These are phyloP conservation scores for Tenodera sinensis DNA, from an alignment of 2,888 invertebrate species.

Conservation along the genomic window DNA sequence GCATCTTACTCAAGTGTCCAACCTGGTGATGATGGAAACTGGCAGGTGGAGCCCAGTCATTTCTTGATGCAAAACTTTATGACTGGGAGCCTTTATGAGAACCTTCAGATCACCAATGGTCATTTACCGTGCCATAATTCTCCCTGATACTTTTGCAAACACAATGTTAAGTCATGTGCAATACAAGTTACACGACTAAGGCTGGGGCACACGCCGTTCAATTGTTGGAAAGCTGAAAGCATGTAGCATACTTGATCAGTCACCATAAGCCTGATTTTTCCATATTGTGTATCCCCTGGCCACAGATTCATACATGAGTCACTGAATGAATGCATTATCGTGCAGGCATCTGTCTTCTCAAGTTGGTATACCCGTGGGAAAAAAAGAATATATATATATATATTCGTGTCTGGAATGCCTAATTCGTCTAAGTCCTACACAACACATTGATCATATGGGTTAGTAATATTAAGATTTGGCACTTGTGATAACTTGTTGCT, in stretches of 20 bases:
- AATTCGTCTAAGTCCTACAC: too few relatives aligned
- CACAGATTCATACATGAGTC: not conserved
- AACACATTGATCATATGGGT: too few relatives aligned
- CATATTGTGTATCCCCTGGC: not conserved
- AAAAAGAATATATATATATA: too few relatives aligned
- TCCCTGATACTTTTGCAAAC: not conserved
- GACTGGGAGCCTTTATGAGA: too few relatives aligned
- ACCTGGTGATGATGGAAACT: too few relatives aligned
- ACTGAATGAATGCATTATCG: not conserved
- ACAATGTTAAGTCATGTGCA: not conserved
- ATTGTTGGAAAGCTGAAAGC: conserved; percentile 7
- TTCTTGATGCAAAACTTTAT: too few relatives aligned
- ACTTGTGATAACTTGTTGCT: too few relatives aligned
- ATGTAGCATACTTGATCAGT: conserved; percentile 1
- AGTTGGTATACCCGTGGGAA: too few relatives aligned
- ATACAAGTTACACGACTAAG: not conserved
- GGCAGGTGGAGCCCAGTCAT: too few relatives aligned
- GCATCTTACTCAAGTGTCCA: too few relatives aligned
- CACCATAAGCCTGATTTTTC: not conserved
- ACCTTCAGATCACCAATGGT: not conserved
- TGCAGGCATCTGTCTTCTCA: conserved; percentile 15
- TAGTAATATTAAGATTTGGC: too few relatives aligned
- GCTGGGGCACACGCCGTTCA: conserved; percentile 8
- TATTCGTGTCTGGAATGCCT: too few relatives aligned
- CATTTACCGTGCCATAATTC: not conserved